These are phyloP conservation scores for Trichosurus vulpecula DNA, from an alignment of 2,797 vertebrate genomes.

Conservation along the genomic window DNA sequence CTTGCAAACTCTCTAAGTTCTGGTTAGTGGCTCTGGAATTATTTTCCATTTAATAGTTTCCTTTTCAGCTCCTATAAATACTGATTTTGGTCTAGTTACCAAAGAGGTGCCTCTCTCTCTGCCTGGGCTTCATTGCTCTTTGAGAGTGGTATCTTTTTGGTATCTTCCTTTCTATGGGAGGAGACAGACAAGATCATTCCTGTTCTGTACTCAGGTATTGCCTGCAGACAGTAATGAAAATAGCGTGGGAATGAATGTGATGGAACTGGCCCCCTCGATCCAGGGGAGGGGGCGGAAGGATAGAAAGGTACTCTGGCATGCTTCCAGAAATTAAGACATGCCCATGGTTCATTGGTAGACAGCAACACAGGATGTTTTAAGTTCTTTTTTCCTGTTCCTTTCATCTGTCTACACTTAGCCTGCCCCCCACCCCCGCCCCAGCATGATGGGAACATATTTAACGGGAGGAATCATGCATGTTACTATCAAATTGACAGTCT, in stretches of 20 bases:
- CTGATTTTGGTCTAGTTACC: background rate
- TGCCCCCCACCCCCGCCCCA: background rate
- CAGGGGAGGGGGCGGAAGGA: constrained; percentile 28
- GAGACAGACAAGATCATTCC: constrained; percentile 6
- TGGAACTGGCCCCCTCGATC: background rate
- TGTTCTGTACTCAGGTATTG: background rate
- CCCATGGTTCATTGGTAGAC: background rate
- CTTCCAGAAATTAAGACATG: constrained; percentile 26
- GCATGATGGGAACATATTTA: constrained; percentile 34
- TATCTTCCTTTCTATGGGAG: constrained; percentile 6
- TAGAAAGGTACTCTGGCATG: background rate
- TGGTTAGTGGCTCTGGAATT: constrained; percentile 12
- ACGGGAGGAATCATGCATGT: background rate
- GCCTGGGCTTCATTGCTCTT: background rate
- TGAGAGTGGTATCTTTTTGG: background rate
- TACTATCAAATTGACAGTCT: background rate
- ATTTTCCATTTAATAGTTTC: constrained; percentile 10
- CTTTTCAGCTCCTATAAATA: background rate
- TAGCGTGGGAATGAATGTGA: background rate
- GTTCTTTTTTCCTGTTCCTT: constrained; percentile 21
- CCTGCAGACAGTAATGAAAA: constrained; percentile 45
- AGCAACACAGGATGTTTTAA: background rate
- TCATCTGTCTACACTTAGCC: constrained; percentile 4
- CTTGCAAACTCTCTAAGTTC: constrained; percentile 37
- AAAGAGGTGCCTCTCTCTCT: background rate